These are phyloP conservation scores for Drosophila mimica DNA, from an alignment of 2,888 invertebrate species.

Conservation along the genomic window DNA sequence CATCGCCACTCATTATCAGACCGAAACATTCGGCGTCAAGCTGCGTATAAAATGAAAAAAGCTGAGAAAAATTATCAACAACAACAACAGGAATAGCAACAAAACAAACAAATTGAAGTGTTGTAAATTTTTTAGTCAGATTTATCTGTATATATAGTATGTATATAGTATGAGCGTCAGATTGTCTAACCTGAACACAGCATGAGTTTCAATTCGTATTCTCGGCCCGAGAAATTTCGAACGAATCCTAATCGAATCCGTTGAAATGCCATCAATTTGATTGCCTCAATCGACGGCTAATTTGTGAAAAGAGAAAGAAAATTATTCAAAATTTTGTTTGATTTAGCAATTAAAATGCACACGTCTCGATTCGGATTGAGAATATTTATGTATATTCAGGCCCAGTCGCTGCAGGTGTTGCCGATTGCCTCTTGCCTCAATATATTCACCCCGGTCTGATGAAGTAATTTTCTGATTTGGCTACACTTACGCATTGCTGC, in stretches of 20 bases:
- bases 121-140: constrained; percentile 33
- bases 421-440: constrained; percentile 24
- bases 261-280: constrained; percentile 77
- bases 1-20: constrained; percentile 74
- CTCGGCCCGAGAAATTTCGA: constrained; percentile 5
- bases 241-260: constrained; percentile 28
- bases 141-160: constrained; percentile 22
- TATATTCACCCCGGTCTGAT: constrained; percentile 32
- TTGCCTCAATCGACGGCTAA: constrained; percentile 80
- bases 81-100: constrained; percentile 10
- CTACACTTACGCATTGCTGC: constrained; percentile 31
- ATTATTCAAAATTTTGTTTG: constrained; percentile 72
- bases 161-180: constrained; percentile 65
- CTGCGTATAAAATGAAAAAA: constrained; percentile 70
- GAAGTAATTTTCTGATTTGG: constrained; percentile 62
- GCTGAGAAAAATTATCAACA: constrained; percentile 76
- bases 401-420: constrained; percentile 49
- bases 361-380: constrained; percentile 29
- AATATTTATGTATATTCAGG: constrained; percentile 45
- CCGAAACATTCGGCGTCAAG: constrained; percentile 59
- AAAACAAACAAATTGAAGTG: constrained; percentile 47
- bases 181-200: constrained; percentile 66
- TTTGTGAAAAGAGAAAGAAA: constrained; percentile 63
- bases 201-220: constrained; percentile 41
- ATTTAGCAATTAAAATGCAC: constrained; percentile 66